Evolutionary conservation across 2,888 invertebrate genomes (phyloP).

Genomic region (Adineta ricciae): DNA sequence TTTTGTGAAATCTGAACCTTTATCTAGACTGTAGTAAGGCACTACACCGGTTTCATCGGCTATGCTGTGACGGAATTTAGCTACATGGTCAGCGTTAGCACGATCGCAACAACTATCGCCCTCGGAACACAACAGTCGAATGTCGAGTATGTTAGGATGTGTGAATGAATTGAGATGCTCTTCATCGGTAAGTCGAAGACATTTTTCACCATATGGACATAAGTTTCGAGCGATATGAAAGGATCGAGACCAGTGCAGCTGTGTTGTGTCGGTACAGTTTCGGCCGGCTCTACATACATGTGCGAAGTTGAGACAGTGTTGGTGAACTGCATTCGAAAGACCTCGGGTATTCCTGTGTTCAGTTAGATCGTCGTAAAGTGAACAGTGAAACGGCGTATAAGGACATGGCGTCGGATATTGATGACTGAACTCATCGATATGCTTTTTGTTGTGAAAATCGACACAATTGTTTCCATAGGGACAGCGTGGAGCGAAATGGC

Average conservation of each 20-base stretch:
- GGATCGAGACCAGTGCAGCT: not conserved
- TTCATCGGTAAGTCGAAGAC: not conserved
- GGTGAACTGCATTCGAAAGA: not conserved
- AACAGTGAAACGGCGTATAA: not conserved
- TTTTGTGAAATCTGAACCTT: not conserved
- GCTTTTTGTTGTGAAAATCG: not conserved
- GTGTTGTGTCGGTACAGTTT: not conserved
- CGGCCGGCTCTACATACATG: not conserved
- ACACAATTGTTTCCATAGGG: not conserved
- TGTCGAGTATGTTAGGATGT: not conserved
- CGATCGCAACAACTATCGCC: not conserved
- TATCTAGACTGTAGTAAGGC: not conserved
- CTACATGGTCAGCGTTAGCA: not conserved
- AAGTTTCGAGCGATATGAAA: not conserved
- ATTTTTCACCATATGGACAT: not conserved
- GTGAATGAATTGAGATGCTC: not conserved
- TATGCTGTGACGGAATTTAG: not conserved
- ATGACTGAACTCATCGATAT: not conserved
- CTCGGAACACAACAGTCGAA: not conserved
- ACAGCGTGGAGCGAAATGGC: not conserved
- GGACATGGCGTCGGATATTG: not conserved
- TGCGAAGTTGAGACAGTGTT: not conserved
- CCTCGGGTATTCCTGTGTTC: not conserved
- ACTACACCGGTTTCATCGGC: not conserved
- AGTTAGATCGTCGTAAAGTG: not conserved